Percentiles rank a stretch among this genome's conserved stretches.
Evolutionary conservation across 2,797 vertebrate species (phyloP).

Genomic region (Poliocrania exsul): DNA sequence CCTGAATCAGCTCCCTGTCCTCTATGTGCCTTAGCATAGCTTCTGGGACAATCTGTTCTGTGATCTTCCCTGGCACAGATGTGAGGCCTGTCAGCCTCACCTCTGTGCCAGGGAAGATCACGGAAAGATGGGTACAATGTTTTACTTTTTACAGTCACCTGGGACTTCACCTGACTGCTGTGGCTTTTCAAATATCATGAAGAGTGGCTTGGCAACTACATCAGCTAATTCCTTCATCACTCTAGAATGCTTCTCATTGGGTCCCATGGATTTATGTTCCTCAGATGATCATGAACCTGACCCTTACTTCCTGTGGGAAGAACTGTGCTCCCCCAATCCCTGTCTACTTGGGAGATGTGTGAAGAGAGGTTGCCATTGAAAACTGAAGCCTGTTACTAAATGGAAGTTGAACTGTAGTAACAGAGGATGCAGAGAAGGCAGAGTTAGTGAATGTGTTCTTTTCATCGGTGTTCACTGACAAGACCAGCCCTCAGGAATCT

Average conservation of each 20-base stretch:
- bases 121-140: not conserved
- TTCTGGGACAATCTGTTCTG: not conserved
- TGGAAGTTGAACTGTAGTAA: not conserved
- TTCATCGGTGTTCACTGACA: not conserved
- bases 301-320: not conserved
- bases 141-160: not conserved
- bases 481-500: not conserved
- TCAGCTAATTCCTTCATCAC: not conserved
- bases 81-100: too few relatives aligned
- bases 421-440: accelerated
- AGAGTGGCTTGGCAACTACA: not conserved
- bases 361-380: not conserved
- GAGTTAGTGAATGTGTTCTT: not conserved
- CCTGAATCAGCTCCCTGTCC: not conserved
- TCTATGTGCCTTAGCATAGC: not conserved
- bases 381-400: not conserved
- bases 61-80: not conserved
- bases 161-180: not conserved
- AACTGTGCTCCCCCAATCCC: not conserved
- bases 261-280: not conserved
- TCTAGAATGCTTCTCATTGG: not conserved
- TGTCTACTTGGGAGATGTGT: not conserved
- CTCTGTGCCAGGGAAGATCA: too few relatives aligned
- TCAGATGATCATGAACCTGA: not conserved
- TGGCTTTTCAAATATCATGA: not conserved